Conservation (phyloP, 2,888 invertebrate genomes). For the Pristionchus maxplancki region DNA sequence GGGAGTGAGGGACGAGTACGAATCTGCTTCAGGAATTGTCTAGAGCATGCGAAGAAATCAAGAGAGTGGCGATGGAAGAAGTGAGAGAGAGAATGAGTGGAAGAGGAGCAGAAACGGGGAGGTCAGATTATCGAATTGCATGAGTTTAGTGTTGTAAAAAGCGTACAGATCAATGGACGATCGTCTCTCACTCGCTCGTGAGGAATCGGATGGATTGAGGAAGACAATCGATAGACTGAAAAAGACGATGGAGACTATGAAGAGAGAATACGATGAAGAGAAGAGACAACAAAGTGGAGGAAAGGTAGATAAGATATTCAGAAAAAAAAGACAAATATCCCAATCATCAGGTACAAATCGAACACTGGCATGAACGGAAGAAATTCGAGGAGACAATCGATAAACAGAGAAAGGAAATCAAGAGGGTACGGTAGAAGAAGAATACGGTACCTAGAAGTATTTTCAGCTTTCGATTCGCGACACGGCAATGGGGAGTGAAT, state of each 20-base stretch:
- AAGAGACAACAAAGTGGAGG: conserved; percentile 16
- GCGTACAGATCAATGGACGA: background rate
- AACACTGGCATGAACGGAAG: conserved; percentile 47
- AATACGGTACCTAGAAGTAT: background rate
- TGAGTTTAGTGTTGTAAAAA: too few species aligned
- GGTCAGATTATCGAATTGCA: too few species aligned
- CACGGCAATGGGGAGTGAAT: background rate
- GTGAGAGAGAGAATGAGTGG: conserved; percentile 37
- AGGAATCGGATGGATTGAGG: conserved; percentile 28
- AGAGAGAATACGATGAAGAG: conserved; percentile 38
- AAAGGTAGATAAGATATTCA: background rate
- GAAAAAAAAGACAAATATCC: background rate
- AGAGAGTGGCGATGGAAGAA: conserved; percentile 48
- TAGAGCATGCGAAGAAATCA: conserved; percentile 48
- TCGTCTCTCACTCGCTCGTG: conserved; percentile 3
- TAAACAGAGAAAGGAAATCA: conserved; percentile 31
- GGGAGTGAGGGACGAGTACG: too few species aligned
- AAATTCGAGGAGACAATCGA: conserved; percentile 50
- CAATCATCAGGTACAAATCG: conserved; percentile 33
- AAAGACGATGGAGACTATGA: conserved; percentile 42
- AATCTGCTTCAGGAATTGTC: conserved; percentile 33
- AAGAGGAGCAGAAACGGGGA: conserved; percentile 33
- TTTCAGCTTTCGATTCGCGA: background rate
- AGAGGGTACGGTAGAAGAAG: background rate
- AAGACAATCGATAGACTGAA: conserved; percentile 33